phyloP scores from a whole-genome alignment of 2,113 vertebrate genomes.

The Verasper variegatus region DNA sequence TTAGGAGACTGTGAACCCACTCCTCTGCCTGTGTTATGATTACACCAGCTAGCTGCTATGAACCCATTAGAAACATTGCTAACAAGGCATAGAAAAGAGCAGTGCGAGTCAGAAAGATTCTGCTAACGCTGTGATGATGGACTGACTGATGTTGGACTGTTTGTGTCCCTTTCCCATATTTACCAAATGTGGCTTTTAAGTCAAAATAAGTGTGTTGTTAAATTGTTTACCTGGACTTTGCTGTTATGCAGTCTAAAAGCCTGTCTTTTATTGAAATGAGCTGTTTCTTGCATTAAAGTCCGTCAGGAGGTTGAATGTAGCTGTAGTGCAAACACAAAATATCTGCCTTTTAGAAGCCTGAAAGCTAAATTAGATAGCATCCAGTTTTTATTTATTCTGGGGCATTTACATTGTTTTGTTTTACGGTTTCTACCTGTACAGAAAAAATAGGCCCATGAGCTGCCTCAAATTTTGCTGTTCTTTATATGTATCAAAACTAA shows the following conservation, averaged over 20 bases:
- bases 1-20: constrained; percentile 51
- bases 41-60: constrained; percentile 42
- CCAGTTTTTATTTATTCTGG: too few species aligned
- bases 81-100: constrained; percentile 34
- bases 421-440: too few species aligned
- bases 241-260: constrained; percentile 28
- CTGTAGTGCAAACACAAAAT: constrained; percentile 6
- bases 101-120: constrained; percentile 2
- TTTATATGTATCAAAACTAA: too few species aligned
- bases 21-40: constrained; percentile 53
- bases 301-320: too few species aligned
- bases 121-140: constrained; percentile 20
- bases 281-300: too few species aligned
- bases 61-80: constrained; percentile 53
- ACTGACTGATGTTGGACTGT: constrained; percentile 19
- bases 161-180: constrained; percentile 33
- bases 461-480: too few species aligned
- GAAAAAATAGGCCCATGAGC: too few species aligned
- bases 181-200: constrained; percentile 48
- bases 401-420: too few species aligned
- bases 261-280: neutral
- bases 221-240: constrained; percentile 39
- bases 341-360: constrained; percentile 2
- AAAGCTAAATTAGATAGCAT: neutral
- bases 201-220: constrained; percentile 30